Conservation (phyloP, 2,888 invertebrate genomes). For the Dynastes tityus region DNA sequence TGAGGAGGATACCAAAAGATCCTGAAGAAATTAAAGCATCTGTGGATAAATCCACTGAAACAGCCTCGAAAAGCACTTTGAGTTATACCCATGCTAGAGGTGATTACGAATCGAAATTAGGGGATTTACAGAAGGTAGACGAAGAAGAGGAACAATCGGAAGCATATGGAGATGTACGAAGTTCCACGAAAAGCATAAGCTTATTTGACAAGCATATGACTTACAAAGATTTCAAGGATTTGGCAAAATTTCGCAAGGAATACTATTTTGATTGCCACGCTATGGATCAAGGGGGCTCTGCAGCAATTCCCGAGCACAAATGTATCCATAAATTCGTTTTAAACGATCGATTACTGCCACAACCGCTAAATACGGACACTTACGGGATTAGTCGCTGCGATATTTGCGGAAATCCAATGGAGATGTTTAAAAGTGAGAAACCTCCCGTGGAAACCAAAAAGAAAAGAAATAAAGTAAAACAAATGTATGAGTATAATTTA, state of each 20-base stretch:
- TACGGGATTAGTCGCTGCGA: constrained; percentile 71
- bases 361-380: constrained; percentile 71
- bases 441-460: constrained; percentile 37
- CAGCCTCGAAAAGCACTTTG: neutral
- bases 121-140: constrained; percentile 7
- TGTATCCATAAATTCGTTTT: constrained; percentile 75
- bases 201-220: neutral
- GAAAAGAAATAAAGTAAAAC: constrained; percentile 28
- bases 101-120: constrained; percentile 35
- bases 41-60: neutral
- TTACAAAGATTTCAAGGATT: constrained; percentile 54
- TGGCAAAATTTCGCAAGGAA: constrained; percentile 72
- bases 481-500: constrained; percentile 46
- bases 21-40: constrained; percentile 4
- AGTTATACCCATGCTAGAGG: constrained; percentile 16
- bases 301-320: constrained; percentile 68
- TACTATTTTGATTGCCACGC: constrained; percentile 79
- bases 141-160: constrained; percentile 7
- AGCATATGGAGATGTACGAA: neutral
- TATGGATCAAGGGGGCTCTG: constrained; percentile 65
- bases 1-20: constrained; percentile 30
- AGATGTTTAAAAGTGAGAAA: constrained; percentile 37
- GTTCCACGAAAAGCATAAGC: neutral
- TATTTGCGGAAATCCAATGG: constrained; percentile 72
- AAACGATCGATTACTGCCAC: constrained; percentile 75